Evolutionary conservation across 2,113 vertebrate species (phyloP).

Genomic region (Dromiciops gliroides): DNA sequence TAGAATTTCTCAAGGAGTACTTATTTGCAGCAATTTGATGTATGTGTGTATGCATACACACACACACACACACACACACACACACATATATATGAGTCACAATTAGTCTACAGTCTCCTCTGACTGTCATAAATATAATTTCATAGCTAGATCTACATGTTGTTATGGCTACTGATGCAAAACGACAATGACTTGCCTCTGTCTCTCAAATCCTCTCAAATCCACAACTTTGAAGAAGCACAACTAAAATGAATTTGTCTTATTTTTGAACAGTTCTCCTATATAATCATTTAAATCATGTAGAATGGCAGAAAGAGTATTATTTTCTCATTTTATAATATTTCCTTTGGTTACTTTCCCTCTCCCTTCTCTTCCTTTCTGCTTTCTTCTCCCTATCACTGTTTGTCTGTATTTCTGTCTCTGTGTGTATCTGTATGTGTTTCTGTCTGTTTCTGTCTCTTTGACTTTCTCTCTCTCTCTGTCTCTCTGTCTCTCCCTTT

Average conservation of each 20-base stretch:
- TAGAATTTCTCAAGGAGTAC: too few species aligned
- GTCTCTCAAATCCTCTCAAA: neutral
- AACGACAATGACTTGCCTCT: neutral
- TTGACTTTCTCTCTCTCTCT: neutral
- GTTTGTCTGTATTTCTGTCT: accelerated
- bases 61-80: too few species aligned
- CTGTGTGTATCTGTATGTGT: neutral
- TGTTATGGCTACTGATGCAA: neutral
- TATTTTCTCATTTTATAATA: neutral
- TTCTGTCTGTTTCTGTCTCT: too few species aligned
- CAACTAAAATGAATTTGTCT: neutral
- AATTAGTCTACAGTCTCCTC: neutral
- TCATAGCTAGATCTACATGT: neutral
- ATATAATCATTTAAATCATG: neutral
- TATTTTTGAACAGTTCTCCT: neutral
- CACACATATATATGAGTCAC: neutral
- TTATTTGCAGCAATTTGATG: too few species aligned
- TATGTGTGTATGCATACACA: too few species aligned
- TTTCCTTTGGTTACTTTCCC: neutral
- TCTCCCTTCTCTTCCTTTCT: neutral
- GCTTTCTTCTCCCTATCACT: neutral
- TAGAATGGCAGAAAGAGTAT: neutral
- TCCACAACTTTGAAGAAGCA: neutral
- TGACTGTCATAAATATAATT: neutral
- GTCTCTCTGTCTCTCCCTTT: neutral